Percentiles rank a stretch among this genome's conserved stretches.
phyloP scores from a whole-genome alignment of 1,140 invertebrate species.

The Ylistrum balloti region DNA sequence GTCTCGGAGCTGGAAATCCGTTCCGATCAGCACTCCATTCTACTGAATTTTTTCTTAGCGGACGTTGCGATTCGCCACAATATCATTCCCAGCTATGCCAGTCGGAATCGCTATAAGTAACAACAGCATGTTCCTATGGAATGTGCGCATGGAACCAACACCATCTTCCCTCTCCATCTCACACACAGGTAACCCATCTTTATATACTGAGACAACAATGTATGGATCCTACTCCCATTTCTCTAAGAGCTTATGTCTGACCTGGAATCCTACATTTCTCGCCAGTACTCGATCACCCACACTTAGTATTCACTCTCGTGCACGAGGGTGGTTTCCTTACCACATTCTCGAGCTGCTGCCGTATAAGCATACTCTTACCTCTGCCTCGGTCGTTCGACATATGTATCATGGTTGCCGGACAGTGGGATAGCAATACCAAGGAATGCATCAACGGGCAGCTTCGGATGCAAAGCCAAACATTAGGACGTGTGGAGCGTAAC shows the following conservation, averaged over 20 bases:
- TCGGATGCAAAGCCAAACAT: too few species aligned
- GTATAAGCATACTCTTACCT: too few species aligned
- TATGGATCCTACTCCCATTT: constrained; percentile 50
- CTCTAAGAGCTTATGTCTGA: constrained; percentile 56
- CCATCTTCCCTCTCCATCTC: constrained; percentile 44
- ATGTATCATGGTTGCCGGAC: too few species aligned
- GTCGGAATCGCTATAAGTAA: neutral
- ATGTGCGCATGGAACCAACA: neutral
- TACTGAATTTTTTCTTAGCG: too few species aligned
- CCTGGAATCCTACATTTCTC: constrained; percentile 45
- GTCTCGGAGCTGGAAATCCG: too few species aligned
- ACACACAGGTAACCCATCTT: constrained; percentile 49
- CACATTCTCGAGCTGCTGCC: neutral
- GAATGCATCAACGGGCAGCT: too few species aligned
- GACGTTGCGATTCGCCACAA: too few species aligned
- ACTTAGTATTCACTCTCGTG: neutral
- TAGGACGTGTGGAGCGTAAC: too few species aligned
- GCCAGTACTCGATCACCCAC: constrained; percentile 57
- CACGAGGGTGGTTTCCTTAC: constrained; percentile 39
- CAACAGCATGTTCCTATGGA: constrained; percentile 55
- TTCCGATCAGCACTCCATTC: too few species aligned
- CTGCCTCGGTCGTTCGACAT: too few species aligned
- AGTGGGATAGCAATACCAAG: too few species aligned
- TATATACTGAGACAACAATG: neutral
- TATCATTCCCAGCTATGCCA: too few species aligned